Percentiles rank a stretch among this genome's conserved stretches.
These are phyloP conservation scores for Calidris pugnax DNA, from an alignment of 2,113 vertebrate species.

Conservation along the genomic window DNA sequence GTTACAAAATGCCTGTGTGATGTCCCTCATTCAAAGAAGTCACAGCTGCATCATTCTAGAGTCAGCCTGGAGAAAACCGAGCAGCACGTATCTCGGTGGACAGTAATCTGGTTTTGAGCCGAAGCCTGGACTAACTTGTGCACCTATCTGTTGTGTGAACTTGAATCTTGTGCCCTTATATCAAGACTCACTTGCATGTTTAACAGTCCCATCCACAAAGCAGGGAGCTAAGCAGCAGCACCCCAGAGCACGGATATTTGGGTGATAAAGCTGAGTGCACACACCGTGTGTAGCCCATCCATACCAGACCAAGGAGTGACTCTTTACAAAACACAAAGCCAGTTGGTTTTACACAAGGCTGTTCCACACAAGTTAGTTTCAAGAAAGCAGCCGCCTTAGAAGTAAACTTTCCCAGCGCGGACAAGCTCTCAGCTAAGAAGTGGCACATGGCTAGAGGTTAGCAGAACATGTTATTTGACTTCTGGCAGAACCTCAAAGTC, in stretches of 20 bases:
- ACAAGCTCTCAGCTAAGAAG: not conserved
- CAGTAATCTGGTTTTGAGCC: not conserved
- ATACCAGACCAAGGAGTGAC: rapidly evolving
- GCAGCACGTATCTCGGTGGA: not conserved
- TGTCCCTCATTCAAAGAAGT: not conserved
- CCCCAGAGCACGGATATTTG: rapidly evolving
- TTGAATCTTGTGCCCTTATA: not conserved
- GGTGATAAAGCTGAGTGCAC: not conserved
- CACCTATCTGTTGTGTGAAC: not conserved
- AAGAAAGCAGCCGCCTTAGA: not conserved
- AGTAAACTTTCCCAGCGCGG: not conserved
- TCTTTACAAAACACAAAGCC: not conserved
- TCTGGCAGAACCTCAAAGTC: constrained; percentile 31
- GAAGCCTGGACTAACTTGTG: not conserved
- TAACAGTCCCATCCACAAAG: not conserved
- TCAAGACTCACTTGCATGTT: not conserved
- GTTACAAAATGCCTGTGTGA: not conserved
- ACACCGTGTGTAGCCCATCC: rapidly evolving
- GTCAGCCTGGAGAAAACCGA: not conserved
- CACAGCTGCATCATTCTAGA: not conserved
- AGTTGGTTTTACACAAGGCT: not conserved
- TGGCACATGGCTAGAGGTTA: not conserved
- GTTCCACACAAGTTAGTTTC: not conserved
- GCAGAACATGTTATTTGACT: not conserved
- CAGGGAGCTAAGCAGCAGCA: not conserved